Evolutionary conservation across 1,140 invertebrate species (phyloP).

Genomic region (Propsilocerus akamusi): DNA sequence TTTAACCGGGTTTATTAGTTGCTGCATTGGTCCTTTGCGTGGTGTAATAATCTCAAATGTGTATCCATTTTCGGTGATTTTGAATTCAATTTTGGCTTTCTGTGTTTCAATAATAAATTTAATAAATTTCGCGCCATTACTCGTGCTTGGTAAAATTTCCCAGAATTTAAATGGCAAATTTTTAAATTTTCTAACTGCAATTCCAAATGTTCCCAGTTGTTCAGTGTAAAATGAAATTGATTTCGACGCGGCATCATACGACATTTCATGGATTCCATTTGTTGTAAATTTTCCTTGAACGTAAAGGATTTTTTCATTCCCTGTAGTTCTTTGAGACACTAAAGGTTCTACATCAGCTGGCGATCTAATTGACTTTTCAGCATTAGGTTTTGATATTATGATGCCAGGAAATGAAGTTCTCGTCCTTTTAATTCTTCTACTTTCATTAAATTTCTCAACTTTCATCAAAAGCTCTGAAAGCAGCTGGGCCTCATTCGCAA

Average conservation of each 20-base stretch:
- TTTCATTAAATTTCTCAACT: too few species aligned
- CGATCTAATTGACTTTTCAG: too few species aligned
- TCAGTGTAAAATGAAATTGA: neutral
- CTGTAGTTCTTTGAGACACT: too few species aligned
- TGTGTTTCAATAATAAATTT: neutral
- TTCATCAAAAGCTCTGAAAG: too few species aligned
- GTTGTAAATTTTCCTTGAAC: neutral
- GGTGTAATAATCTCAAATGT: neutral
- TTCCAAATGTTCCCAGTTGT: neutral
- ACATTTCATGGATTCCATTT: neutral
- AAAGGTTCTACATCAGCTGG: too few species aligned
- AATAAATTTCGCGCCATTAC: neutral
- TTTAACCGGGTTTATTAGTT: neutral
- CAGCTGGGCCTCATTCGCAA: too few species aligned
- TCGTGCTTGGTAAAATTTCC: neutral
- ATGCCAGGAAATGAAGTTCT: too few species aligned
- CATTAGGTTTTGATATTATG: too few species aligned
- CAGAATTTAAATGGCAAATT: neutral
- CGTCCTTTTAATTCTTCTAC: too few species aligned
- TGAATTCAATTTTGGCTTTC: neutral
- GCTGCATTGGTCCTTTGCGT: neutral
- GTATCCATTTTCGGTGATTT: neutral
- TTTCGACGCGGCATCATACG: neutral
- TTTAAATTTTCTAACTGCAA: neutral
- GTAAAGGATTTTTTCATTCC: neutral